Conservation (phyloP, 2,888 invertebrate genomes). For the Pyrrhosoma nymphula region DNA sequence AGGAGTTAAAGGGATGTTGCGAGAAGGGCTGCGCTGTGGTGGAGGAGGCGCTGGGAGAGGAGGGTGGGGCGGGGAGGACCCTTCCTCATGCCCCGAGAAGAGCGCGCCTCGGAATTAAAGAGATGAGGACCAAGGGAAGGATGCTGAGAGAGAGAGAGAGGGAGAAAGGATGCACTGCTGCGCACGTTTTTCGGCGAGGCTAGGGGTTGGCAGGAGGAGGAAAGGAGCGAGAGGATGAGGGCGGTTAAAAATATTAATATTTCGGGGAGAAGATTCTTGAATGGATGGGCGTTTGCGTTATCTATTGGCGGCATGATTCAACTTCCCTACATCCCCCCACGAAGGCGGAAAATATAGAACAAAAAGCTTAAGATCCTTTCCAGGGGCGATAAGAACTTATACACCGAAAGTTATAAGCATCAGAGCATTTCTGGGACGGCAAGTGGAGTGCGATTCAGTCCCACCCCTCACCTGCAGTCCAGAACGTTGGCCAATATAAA, state of each 20-base stretch:
- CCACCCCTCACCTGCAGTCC: background rate
- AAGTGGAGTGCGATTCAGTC: background rate
- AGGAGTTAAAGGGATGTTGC: constrained; percentile 46
- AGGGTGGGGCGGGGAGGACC: constrained; percentile 68
- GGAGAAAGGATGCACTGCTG: constrained; percentile 43
- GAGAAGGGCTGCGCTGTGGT: background rate
- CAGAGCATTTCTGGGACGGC: background rate
- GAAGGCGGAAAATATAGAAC: background rate
- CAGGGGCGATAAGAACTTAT: background rate
- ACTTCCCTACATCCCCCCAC: background rate
- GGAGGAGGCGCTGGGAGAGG: constrained; percentile 59
- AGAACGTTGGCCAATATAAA: background rate
- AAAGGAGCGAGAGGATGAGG: background rate
- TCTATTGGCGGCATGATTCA: constrained; percentile 16
- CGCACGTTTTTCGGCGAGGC: background rate
- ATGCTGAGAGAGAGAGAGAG: constrained; percentile 71
- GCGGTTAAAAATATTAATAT: constrained; percentile 21
- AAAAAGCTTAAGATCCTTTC: background rate
- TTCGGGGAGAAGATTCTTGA: constrained; percentile 16
- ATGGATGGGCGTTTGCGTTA: background rate
- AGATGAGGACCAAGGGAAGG: constrained; percentile 61
- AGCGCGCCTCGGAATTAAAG: constrained; percentile 8
- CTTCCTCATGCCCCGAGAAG: constrained; percentile 62
- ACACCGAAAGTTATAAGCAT: background rate
- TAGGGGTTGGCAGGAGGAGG: background rate